Conservation (phyloP, 2,113 vertebrate species). For the Pterocles burchelli region DNA sequence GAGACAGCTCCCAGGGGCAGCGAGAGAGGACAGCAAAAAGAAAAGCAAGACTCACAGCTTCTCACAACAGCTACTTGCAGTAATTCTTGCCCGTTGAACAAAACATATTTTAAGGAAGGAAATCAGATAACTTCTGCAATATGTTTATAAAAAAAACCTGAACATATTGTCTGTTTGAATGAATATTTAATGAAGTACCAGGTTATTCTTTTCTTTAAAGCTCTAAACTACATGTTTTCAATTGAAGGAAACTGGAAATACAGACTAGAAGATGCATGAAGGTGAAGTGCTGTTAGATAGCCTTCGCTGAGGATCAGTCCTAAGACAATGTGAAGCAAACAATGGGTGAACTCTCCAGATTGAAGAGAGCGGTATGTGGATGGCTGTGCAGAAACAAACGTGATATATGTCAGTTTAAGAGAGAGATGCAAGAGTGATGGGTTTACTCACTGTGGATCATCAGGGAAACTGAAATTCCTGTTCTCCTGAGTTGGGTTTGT, state of each 20-base stretch:
- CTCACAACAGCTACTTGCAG: background rate
- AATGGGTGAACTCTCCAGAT: background rate
- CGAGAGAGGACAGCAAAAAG: background rate
- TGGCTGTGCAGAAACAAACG: background rate
- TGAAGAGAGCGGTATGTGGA: background rate
- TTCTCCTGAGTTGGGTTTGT: background rate
- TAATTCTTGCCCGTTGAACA: background rate
- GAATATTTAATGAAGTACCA: background rate
- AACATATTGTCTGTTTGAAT: background rate
- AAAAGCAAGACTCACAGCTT: background rate
- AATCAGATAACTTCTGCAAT: background rate
- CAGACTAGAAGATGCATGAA: background rate
- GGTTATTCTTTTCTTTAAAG: background rate
- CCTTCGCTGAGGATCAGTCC: background rate
- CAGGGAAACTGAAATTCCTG: fast-evolving
- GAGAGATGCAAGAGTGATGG: background rate
- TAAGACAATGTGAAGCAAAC: background rate
- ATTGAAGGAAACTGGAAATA: background rate
- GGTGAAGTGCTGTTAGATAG: background rate
- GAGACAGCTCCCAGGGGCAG: background rate
- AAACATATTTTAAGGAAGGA: background rate
- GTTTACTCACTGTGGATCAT: background rate
- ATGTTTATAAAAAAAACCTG: background rate
- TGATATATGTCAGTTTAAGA: background rate
- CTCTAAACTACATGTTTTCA: background rate